Evolutionary conservation across 2,888 invertebrate genomes (phyloP), one percentile per base, ranked within the genome.

Genomic region (Luperina nickerlii): DNA sequence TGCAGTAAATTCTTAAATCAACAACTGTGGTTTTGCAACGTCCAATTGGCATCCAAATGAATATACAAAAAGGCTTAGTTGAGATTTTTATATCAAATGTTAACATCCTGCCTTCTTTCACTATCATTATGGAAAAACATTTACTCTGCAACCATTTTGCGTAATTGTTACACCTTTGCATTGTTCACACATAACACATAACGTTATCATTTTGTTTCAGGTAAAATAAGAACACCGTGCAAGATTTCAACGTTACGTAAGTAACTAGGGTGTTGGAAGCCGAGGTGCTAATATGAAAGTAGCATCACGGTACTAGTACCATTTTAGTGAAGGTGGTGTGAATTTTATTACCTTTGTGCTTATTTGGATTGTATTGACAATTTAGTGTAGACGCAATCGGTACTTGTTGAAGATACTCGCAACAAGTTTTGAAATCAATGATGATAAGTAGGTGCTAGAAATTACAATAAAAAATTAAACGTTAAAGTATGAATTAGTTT

Each of bases 141-240:
- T 76, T 74, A 57, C 73, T 66, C 24, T 62, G 62, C 15, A 83
- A 74, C 42, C 24, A 57, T 57, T 83, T 78, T 82, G 63, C 81
- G 76, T 81, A 87, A 82, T 75, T 70, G 42, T 76, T 67, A 54
- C 72, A 81, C 62, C 51, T 76, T 74, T 76, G 42, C 66, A 73
- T 77, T 81, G 70, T 88, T 73, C 62, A 79, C 78, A 81, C 70
- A 78, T 70, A 83, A 76, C 72, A 76, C 51, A 67, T 88, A 88
- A 85, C 60, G 81, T 83, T 87, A 88, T 89, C 81, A 85, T 82
- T 85, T 80, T 73, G 75, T 89, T 89, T 87, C 89, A 88, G 88
- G 88, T 89, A 88, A 89, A 81, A 85, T 85, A 78, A 78, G 88
- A 82, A 70, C 81, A 74, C 51, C 71, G 72, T 85, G 66, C 80